Conservation (phyloP, 2,797 vertebrate species). For the Acanthis flammea region DNA sequence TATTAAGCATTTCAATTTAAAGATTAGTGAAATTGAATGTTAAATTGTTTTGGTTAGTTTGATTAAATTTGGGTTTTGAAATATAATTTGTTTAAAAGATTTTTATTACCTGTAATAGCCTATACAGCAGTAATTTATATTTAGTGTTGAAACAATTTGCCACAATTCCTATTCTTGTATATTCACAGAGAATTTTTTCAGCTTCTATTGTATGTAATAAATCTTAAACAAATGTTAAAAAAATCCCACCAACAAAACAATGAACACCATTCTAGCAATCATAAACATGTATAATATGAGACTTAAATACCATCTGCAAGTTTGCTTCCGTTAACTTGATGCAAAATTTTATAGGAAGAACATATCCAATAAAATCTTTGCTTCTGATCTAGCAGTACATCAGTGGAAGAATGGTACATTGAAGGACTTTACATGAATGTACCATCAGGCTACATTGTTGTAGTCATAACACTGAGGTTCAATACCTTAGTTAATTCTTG, state of each 20-base stretch:
- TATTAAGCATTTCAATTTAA: conserved; percentile 56
- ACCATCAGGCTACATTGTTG: neutral
- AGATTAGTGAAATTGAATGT: conserved; percentile 50
- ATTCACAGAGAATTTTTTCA: conserved; percentile 14
- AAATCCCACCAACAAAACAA: neutral
- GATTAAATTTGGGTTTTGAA: conserved; percentile 54
- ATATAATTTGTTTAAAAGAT: conserved; percentile 56
- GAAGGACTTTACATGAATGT: neutral
- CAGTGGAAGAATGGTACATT: neutral
- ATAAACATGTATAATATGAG: neutral
- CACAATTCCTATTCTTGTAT: neutral
- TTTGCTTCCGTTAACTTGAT: neutral
- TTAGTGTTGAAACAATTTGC: conserved; percentile 60
- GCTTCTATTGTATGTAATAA: neutral
- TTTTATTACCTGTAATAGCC: conserved; percentile 53
- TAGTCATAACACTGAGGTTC: neutral
- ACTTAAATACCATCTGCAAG: neutral
- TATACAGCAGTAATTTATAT: conserved; percentile 30
- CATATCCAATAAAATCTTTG: neutral
- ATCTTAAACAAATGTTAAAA: neutral
- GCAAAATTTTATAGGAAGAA: neutral
- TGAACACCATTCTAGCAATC: neutral
- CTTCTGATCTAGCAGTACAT: neutral
- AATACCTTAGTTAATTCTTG: conserved; percentile 34
- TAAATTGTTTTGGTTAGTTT: conserved; percentile 64